These are phyloP conservation scores for Buathra laborator DNA, from an alignment of 2,888 invertebrate species.

Conservation along the genomic window DNA sequence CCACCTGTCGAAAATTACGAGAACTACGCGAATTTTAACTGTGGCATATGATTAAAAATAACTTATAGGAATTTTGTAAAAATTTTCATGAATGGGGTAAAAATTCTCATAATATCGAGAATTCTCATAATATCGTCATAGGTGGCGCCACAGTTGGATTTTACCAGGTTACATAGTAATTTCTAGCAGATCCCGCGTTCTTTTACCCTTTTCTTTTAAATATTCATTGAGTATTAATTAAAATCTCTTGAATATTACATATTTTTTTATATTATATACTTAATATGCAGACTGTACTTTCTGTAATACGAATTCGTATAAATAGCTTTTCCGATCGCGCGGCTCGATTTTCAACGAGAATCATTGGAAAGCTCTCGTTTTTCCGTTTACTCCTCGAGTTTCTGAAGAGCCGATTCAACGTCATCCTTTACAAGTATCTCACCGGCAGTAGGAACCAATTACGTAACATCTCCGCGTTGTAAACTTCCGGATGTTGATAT, in stretches of 20 bases:
- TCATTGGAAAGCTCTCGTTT: not conserved
- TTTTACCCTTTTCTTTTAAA: not conserved
- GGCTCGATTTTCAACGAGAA: not conserved
- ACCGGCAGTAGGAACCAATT: not conserved
- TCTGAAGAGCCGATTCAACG: not conserved
- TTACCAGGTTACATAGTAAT: too few relatives aligned
- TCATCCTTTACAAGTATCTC: not conserved
- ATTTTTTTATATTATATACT: not conserved
- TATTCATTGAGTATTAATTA: not conserved
- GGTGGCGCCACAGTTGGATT: too few relatives aligned
- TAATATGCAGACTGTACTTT: not conserved
- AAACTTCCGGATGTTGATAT: conserved; percentile 45
- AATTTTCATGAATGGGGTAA: too few relatives aligned
- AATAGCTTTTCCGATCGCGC: not conserved
- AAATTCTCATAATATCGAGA: too few relatives aligned
- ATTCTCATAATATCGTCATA: too few relatives aligned
- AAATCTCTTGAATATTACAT: not conserved
- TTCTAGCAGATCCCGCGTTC: not conserved
- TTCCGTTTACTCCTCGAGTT: not conserved
- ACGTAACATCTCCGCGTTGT: not conserved
- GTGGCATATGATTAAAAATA: too few relatives aligned
- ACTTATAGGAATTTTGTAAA: too few relatives aligned
- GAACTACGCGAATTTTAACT: too few relatives aligned
- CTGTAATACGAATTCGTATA: not conserved
- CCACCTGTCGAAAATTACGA: too few relatives aligned